These are phyloP conservation scores for Rutilus rutilus DNA, from an alignment of 2,113 vertebrate genomes.

Conservation along the genomic window DNA sequence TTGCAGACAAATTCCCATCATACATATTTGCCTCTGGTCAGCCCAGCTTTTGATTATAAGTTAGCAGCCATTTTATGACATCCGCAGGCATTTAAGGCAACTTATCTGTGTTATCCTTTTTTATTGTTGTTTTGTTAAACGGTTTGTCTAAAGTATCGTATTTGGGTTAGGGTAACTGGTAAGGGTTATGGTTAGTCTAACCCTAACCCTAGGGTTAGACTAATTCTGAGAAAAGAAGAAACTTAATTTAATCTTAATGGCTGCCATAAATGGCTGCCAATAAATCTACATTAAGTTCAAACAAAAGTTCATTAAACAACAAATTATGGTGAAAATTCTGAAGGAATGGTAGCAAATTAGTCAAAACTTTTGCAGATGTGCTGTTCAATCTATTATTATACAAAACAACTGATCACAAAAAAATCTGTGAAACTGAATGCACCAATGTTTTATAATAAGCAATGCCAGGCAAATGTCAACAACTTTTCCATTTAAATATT, in stretches of 20 bases:
- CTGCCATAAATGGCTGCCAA: not conserved
- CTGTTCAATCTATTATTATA: not conserved
- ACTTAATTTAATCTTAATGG: not conserved
- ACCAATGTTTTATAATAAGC: no score
- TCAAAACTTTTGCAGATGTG: not conserved
- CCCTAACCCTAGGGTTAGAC: no score
- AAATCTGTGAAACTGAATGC: no score
- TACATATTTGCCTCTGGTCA: not conserved
- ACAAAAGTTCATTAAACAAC: not conserved
- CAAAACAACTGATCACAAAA: no score
- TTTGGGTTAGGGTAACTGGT: no score
- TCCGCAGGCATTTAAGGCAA: not conserved
- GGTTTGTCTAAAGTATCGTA: not conserved
- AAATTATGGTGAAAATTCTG: not conserved
- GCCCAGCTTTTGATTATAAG: not conserved
- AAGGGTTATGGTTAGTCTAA: not conserved
- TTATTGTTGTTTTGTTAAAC: not conserved
- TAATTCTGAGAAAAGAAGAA: not conserved
- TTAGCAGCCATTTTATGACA: not conserved
- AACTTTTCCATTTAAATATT: no score
- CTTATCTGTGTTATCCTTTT: not conserved
- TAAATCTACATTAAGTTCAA: not conserved
- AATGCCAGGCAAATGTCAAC: no score
- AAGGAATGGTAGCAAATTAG: not conserved
- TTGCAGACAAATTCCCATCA: slow-evolving; percentile 25